Evolutionary conservation across 2,797 vertebrate species (phyloP), one percentile per base, ranked within the genome.

Genomic region (Pteronotus mesoamericanus): DNA sequence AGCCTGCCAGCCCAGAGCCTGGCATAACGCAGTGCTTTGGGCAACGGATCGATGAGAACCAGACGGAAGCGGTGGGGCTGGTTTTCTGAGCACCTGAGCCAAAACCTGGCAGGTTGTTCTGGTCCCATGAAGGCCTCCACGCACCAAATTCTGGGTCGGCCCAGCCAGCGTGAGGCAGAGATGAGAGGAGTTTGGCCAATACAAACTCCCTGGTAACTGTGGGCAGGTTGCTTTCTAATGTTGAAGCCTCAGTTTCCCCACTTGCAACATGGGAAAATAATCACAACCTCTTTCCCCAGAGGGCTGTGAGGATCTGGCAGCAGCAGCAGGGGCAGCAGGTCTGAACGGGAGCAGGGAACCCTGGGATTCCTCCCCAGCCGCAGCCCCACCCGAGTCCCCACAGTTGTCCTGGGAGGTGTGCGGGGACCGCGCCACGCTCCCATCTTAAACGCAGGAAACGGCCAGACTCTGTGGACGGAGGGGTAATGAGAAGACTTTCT

Each of bases 331-430:
- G 19, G 61, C 6, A 3, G 0, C 46, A 29, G 66, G 10, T 34
- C 37, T 83, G 34, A 16, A 42, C 2, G 0, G 85, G 86, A 68
- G 61, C 53, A 26, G 1, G 1, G 26, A 48, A 24, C 32, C 3
- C 51, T 2, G 0, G 1, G 55, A 8, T 24, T 37, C 53, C 22
- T 19, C 24, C 61, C 77, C 16, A 14, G 32, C 24, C 7, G 0
- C 3, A 14, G 44, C 11, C 69, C 44, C 15, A 1, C 39, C 22
- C 18, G 48, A 75, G 9, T 61, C 61, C 83, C 77, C 94, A 57
- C 0, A 1, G 21, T 26, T 12, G 9, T 19, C 46, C 15, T 48
- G 32, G n/a, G 64, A 37, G 32, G n/a, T 10, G 24, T 34, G 16
- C 32, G 22, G 68, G n/a, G 22, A 34, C 19, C 8, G 2, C 10